phyloP scores from a whole-genome alignment of 2,888 invertebrate genomes.

The Euzetes globulus region DNA sequence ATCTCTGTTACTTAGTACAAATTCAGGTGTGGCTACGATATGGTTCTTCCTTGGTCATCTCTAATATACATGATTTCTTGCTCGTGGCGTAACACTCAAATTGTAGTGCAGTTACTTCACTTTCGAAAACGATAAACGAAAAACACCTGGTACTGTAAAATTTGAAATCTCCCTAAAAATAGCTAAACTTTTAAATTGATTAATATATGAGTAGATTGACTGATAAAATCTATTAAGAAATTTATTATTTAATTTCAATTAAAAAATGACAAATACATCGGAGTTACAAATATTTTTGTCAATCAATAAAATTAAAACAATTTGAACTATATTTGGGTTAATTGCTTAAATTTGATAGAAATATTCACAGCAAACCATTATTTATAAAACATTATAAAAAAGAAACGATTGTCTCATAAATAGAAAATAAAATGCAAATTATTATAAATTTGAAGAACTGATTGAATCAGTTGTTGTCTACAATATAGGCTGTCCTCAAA shows the following conservation, averaged over 20 bases:
- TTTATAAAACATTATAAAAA: constrained; percentile 24
- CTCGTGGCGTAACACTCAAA: too few species aligned
- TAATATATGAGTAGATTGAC: not conserved
- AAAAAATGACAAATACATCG: not conserved
- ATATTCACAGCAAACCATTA: constrained; percentile 8
- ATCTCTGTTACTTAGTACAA: too few species aligned
- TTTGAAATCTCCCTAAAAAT: constrained; percentile 71
- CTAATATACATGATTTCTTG: too few species aligned
- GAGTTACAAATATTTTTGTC: not conserved
- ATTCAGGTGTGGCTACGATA: too few species aligned
- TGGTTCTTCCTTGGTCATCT: too few species aligned
- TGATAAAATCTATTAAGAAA: not conserved
- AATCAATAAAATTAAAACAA: not conserved
- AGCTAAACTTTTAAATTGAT: not conserved
- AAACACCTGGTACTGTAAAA: constrained; percentile 76
- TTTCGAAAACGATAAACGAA: constrained; percentile 73
- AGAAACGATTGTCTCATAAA: constrained; percentile 19
- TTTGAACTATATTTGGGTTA: constrained; percentile 13
- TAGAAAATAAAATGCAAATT: constrained; percentile 20
- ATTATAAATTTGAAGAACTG: constrained; percentile 14
- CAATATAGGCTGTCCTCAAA: not conserved
- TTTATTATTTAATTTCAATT: not conserved
- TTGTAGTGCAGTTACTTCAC: constrained; percentile 95
- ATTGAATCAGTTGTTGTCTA: constrained; percentile 4
- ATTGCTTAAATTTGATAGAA: not conserved